These are phyloP conservation scores for Athalia circularis DNA, from an alignment of 2,888 invertebrate genomes.

Conservation along the genomic window DNA sequence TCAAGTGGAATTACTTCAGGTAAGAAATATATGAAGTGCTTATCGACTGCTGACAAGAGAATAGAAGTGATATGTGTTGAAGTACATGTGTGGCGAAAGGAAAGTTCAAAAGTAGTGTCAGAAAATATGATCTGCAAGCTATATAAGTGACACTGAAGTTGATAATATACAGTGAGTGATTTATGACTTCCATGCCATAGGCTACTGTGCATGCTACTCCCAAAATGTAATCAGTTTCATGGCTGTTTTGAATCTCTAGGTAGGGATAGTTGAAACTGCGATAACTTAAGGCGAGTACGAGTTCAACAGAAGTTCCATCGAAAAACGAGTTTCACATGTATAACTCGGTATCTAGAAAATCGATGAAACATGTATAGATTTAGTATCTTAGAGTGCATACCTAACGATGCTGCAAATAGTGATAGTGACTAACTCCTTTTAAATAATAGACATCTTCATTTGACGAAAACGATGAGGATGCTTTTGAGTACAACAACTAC, in stretches of 20 bases:
- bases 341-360: not conserved
- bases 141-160: not conserved
- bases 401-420: no score
- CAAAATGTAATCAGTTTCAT: not conserved
- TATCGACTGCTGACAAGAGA: conserved; percentile 5
- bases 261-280: not conserved
- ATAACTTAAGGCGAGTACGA: not conserved
- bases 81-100: not conserved
- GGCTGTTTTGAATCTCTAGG: not conserved
- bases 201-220: conserved; percentile 22
- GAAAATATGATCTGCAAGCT: conserved; percentile 5
- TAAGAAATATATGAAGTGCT: conserved; percentile 2
- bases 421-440: no score
- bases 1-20: not conserved
- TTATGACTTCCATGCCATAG: conserved; percentile 10
- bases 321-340: no score
- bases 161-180: not conserved
- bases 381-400: not conserved
- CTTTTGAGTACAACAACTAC: no score
- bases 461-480: no score
- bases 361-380: not conserved
- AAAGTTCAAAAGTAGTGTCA: conserved; percentile 8
- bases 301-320: no score
- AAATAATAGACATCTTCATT: no score
- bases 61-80: conserved; percentile 5